Conservation (phyloP, 2,113 vertebrate genomes). For the Labeo rohita region DNA sequence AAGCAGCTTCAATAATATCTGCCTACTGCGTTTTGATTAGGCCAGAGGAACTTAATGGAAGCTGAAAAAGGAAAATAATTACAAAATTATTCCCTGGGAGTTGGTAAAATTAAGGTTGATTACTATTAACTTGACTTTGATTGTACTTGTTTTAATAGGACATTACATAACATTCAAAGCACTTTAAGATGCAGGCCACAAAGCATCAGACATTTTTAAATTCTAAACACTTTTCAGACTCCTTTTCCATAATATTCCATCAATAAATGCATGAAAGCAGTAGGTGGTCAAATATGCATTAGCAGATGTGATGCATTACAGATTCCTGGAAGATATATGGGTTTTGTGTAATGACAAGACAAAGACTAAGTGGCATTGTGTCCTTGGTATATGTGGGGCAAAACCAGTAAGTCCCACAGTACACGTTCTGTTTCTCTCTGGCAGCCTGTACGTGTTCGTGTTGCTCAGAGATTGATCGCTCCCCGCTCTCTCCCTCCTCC, state of each 20-base stretch:
- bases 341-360: background rate
- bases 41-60: background rate
- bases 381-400: background rate
- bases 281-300: background rate
- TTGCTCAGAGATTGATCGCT: conserved; percentile 1
- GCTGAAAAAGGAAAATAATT: background rate
- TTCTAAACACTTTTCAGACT: background rate
- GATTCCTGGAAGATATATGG: background rate
- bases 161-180: background rate
- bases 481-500: background rate
- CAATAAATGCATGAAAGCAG: background rate
- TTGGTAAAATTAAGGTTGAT: background rate
- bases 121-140: background rate
- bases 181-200: background rate
- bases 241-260: conserved; percentile 1
- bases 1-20: background rate
- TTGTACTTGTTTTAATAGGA: background rate
- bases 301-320: conserved; percentile 7
- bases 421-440: conserved; percentile 14
- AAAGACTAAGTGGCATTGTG: conserved; percentile 8
- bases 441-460: conserved; percentile 22
- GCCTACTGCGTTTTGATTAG: background rate
- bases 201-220: background rate
- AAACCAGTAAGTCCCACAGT: background rate
- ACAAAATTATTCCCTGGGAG: background rate